phyloP scores from a whole-genome alignment of 2,113 vertebrate genomes.

The Ivindomyrus marchei region DNA sequence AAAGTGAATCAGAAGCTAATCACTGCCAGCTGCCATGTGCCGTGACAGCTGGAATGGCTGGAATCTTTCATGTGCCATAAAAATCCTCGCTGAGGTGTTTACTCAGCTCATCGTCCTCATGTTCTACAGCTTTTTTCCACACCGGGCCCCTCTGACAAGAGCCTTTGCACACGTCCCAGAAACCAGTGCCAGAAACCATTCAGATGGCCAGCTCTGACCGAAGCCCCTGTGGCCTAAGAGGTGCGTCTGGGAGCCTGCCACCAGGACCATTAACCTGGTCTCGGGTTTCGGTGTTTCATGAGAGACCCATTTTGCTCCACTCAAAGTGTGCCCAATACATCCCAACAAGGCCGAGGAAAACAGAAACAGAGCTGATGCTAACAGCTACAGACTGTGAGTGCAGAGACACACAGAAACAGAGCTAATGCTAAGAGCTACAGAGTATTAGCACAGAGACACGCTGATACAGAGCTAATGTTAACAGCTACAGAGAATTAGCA shows the following conservation, averaged over 20 bases:
- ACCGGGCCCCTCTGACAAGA: slow-evolving; percentile 17
- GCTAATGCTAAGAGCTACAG: neutral
- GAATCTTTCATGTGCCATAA: slow-evolving; percentile 64
- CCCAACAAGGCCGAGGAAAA: neutral
- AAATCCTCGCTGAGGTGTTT: slow-evolving; percentile 57
- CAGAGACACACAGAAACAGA: neutral
- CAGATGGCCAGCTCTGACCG: neutral
- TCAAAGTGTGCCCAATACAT: neutral
- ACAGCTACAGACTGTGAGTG: neutral
- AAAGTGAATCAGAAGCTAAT: slow-evolving; percentile 81
- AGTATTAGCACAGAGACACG: neutral
- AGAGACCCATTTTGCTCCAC: neutral
- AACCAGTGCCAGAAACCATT: neutral
- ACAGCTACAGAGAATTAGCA: neutral
- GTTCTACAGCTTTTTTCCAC: slow-evolving; percentile 22
- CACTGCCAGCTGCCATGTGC: slow-evolving; percentile 73
- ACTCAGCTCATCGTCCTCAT: slow-evolving; percentile 45
- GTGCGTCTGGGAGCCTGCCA: neutral
- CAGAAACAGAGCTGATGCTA: neutral
- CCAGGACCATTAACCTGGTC: neutral
- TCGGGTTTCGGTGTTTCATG: neutral
- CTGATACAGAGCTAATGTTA: neutral
- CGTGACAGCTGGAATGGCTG: slow-evolving; percentile 63
- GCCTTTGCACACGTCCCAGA: neutral
- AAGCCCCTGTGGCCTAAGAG: neutral